Percentiles rank a stretch among this genome's conserved stretches.
phyloP scores from a whole-genome alignment of 2,113 vertebrate genomes.

The Pantherophis guttatus region DNA sequence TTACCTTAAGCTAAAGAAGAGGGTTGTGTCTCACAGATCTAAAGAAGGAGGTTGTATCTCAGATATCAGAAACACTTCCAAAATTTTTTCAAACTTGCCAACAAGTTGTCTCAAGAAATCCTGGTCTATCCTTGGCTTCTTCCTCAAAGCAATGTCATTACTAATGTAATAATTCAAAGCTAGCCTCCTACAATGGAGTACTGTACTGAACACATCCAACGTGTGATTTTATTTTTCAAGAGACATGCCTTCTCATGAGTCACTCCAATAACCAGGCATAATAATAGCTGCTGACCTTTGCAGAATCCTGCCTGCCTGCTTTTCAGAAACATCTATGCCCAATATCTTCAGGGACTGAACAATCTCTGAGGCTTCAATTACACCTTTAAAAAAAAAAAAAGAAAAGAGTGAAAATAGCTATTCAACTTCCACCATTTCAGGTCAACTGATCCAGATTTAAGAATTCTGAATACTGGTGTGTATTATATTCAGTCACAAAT shows the following conservation, averaged over 20 bases:
- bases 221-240: not conserved
- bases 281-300: conserved; percentile 75
- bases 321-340: conserved; percentile 79
- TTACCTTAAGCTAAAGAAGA: not conserved
- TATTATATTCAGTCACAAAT: not conserved
- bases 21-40: not conserved
- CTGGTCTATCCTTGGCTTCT: not conserved
- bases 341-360: conserved; percentile 84
- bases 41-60: not conserved
- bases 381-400: conserved; percentile 73
- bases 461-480: not conserved
- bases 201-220: not conserved
- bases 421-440: not conserved
- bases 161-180: not conserved
- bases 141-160: not conserved
- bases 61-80: not conserved
- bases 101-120: not conserved
- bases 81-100: not conserved
- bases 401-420: not conserved
- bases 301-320: conserved; percentile 82
- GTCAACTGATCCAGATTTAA: not conserved
- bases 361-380: conserved; percentile 88
- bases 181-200: not conserved
- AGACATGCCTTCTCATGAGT: not conserved
- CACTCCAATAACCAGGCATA: not conserved